Evolutionary conservation across 2,797 vertebrate genomes (phyloP), one percentile per base, ranked within the genome.

Genomic region (Dicrostonyx torquatus): DNA sequence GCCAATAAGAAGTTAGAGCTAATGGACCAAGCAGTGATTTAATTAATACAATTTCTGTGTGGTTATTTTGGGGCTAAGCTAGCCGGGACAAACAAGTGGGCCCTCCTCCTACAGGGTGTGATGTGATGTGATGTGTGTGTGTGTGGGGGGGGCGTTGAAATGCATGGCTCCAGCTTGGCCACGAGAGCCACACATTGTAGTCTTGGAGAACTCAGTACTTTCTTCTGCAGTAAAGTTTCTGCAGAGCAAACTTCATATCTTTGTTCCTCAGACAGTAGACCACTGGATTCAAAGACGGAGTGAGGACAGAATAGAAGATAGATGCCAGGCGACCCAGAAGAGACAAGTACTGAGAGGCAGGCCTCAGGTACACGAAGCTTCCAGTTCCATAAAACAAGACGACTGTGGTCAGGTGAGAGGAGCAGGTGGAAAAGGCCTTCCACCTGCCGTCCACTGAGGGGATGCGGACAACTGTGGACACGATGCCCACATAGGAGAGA

Each of bases 371-470:
- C 53, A 80, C 17, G 64, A 90, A 95, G 70, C 95, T 89, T 7
- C 95, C 90, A 17, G 93, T 95, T 8, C 91, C 83, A 31, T 97
- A 97, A 48, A 96, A 94, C 64, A 97, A 24, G 11, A 91, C 7
- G n/a, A 97, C 91, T 9, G 94, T 94, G 45, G 76, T 94, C 31
- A 97, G 92, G 34, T 96, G 91, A 10, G 75, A 93, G 43, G 80
- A 90, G 43, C 91, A 80, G 40, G 85, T 87, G 17, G 83, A 87
- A 34, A 93, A 80, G 53, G 85, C 85, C 11, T 95, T 90, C 64
- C 68, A 24, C 29, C 66, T 79, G 34, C 90, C 58, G 1, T 34
- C 31, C 24, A 53, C n/a, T 0, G 91, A 80, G 31, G 66, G n/a
- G 10, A 90, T 90, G 12, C 13, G 4, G 9, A 31, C 24, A 1